These are phyloP conservation scores for Hylaeus volcanicus DNA, from an alignment of 1,140 invertebrate species.

Conservation along the genomic window DNA sequence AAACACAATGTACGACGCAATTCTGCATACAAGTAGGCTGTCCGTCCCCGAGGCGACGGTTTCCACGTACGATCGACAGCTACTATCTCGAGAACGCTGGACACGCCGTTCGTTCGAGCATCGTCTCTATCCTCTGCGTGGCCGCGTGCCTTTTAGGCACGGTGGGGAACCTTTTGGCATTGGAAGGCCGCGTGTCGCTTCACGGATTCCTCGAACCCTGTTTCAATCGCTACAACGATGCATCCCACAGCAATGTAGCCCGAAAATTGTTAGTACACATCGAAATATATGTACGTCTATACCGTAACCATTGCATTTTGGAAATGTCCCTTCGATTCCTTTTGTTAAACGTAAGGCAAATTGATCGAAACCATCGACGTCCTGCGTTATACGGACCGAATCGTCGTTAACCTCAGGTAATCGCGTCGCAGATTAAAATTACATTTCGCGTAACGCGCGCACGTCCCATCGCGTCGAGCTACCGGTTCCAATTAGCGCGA, in stretches of 20 bases:
- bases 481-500: conserved; percentile 39
- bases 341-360: conserved; percentile 16
- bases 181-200: no score
- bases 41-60: conserved; percentile 63
- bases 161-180: no score
- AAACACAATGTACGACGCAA: conserved; percentile 75
- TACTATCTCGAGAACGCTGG: conserved; percentile 56
- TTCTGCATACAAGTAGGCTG: conserved; percentile 65
- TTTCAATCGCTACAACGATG: no score
- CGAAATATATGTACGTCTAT: no score
- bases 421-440: conserved; percentile 6
- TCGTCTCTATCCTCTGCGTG: conserved; percentile 42
- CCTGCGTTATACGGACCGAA: neutral
- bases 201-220: neutral
- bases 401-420: neutral
- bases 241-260: no score
- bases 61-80: conserved; percentile 66
- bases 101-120: conserved; percentile 31
- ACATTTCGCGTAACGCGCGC: neutral
- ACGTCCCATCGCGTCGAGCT: conserved; percentile 7
- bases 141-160: no score
- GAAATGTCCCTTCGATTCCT: no score
- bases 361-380: neutral
- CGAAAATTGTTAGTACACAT: no score
- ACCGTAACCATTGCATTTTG: no score